These are phyloP conservation scores for Stegodyphus dumicola DNA, from an alignment of 1,140 invertebrate genomes.

Conservation along the genomic window DNA sequence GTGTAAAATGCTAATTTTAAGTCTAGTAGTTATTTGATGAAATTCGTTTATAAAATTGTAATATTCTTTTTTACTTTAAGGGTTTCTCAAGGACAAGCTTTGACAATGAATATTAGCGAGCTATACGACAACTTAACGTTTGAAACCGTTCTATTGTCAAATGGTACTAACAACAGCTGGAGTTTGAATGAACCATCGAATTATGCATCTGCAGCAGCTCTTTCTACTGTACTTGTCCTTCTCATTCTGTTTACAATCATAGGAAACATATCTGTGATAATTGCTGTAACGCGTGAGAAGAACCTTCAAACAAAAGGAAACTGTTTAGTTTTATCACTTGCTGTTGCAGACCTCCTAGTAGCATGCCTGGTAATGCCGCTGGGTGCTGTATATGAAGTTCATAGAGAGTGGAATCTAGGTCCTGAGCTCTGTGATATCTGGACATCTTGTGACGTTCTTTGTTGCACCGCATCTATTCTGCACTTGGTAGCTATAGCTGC, in stretches of 20 bases:
- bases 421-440: conserved; percentile 91
- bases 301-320: conserved; percentile 87
- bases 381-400: conserved; percentile 81
- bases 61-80: not conserved
- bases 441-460: conserved; percentile 92
- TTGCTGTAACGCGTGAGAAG: conserved; percentile 87
- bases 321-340: conserved; percentile 86
- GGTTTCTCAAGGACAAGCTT: not conserved
- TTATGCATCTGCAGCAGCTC: not conserved
- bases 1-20: too few relatives aligned
- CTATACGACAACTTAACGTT: conserved; percentile 44
- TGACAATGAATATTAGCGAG: conserved; percentile 33
- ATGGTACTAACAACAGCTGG: not conserved
- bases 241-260: conserved; percentile 63
- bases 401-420: conserved; percentile 83
- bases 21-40: too few relatives aligned
- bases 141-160: conserved; percentile 13
- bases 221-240: conserved; percentile 52
- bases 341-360: conserved; percentile 86
- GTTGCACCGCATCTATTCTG: conserved; percentile 88
- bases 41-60: not conserved
- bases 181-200: not conserved
- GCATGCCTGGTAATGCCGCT: conserved; percentile 89
- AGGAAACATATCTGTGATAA: conserved; percentile 94
- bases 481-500: conserved; percentile 93